Evolutionary conservation across 1,140 invertebrate genomes (phyloP), one percentile per base, ranked within the genome.

Genomic region (Scaptomyza pallida): DNA sequence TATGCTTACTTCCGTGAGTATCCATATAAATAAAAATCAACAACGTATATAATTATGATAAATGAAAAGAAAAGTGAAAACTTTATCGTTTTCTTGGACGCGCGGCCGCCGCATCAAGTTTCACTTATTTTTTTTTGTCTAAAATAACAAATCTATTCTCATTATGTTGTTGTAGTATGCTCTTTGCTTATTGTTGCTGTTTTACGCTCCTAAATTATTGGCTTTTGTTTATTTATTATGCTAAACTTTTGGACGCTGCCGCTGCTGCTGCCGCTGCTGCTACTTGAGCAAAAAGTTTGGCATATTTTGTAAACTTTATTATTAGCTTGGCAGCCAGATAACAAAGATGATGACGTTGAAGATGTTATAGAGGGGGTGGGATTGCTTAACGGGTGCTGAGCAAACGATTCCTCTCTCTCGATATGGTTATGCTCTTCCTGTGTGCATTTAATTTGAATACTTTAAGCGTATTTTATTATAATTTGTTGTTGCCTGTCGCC

Each of bases 251-350:
- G 52, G 33, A 26, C 37, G 44, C 17, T 52, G 48, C 57, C 54
- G 54, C 21, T n/a, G 13, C n/a, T 33, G 16, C 6, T 16, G n/a
- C 17, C n/a, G 6, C 13, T 26, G 1, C 23, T 63, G n/a, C 44
- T 60, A 48, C 43, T 77, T 65, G 35, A 62, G 76, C 75, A 54
- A 50, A 89, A 89, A 89, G 68, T 89, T 89, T 85, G 73, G 88
- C 78, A 89, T 90, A 85, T 89, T 89, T 89, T 72, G 76, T 75
- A 79, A 90, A 90, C 82, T 90, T 90, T 81, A 90, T 90, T 90
- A 90, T 90, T 90, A 90, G 82, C 88, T 67, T 75, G 48, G 45
- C 47, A 51, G 61, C 23, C 55, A 37, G 33, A 55, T 44, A 62
- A 69, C 57, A 44, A 57, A 73, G 45, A 41, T 57, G 55, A 55